Percentiles rank a stretch among this genome's conserved stretches.
Evolutionary conservation across 2,888 invertebrate species (phyloP).

Genomic region (Scrobipalpa atriplicella): DNA sequence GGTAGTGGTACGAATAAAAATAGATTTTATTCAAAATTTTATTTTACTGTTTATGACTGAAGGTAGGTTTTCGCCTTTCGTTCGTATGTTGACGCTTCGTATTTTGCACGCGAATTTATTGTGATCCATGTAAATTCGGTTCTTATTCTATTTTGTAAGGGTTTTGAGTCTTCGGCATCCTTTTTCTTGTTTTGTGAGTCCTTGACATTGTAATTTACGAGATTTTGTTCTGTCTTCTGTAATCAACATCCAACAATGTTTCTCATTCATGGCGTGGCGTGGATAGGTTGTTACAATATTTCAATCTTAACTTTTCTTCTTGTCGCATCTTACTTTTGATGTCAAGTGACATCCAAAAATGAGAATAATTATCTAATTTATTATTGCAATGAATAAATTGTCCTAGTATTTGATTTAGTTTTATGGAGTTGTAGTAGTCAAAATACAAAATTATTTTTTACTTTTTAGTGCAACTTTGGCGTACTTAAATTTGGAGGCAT

Average conservation of each 20-base stretch:
- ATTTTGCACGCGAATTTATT: constrained; percentile 49
- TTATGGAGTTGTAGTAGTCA: too few relatives aligned
- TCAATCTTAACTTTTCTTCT: too few relatives aligned
- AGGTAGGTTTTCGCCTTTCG: constrained; percentile 28
- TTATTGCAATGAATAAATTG: too few relatives aligned
- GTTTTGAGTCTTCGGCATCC: constrained; percentile 28
- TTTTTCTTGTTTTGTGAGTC: constrained; percentile 36
- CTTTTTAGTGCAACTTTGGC: too few relatives aligned
- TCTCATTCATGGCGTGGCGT: background rate
- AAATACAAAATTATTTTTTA: too few relatives aligned
- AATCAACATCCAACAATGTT: background rate
- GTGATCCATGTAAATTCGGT: constrained; percentile 45
- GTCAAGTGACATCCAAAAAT: background rate
- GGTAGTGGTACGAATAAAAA: constrained; percentile 60
- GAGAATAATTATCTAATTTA: too few relatives aligned
- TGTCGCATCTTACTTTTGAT: too few relatives aligned
- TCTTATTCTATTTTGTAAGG: constrained; percentile 45
- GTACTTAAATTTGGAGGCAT: too few relatives aligned
- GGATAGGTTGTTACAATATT: background rate
- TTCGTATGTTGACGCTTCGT: constrained; percentile 42
- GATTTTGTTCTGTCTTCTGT: background rate
- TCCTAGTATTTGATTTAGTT: too few relatives aligned
- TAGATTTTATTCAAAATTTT: constrained; percentile 32
- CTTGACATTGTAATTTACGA: constrained; percentile 29
- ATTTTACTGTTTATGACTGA: constrained; percentile 30